Evolutionary conservation across 2,797 vertebrate genomes (phyloP), one percentile per base, ranked within the genome.

Genomic region (Rallus crepitans): DNA sequence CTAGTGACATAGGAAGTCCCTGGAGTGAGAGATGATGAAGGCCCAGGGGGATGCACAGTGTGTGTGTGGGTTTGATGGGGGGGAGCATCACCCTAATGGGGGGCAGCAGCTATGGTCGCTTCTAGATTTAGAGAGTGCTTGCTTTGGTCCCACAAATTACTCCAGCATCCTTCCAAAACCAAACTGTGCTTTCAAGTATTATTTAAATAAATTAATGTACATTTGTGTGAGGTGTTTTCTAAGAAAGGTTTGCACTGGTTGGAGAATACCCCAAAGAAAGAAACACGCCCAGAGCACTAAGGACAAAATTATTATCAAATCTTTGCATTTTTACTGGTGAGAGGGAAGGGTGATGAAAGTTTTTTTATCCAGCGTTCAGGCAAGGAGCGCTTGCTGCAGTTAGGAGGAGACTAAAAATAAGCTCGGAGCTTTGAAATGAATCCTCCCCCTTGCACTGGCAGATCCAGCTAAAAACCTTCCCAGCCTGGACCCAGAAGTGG

Each of bases 391-490:
- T 80, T 8, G 0, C 86, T 87, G 90, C 81, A 93, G 84, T 33
- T 28, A 13, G 25, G 64, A 82, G 61, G 64, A 80, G 56, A 68
- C 76, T 89, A 39, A 90, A 91, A 96, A 93, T 75, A 57, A 91
- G 11, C 71, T 37, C 72, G 31, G 31, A 65, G 48, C 8, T 91
- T 82, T 66, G 56, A 53, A 48, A 48, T 4, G 15, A 61, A 52
- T 82, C 52, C 37, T 83, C 57, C 63, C 37, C 28, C 47, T 47
- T 57, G 18, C 23, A 71, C 77, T 37, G 72, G 5, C 48, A 87
- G 63, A 57, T 65, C 45, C 76, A 86, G 25, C 27, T 42, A 30
- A 92, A 82, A 89, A 50, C n/a, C 48, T 37, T 50, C 81, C 63
- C 69, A 86, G 28, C 15, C 17, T 17, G 50, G 72, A n/a, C 14